phyloP scores from a whole-genome alignment of 1,140 invertebrate genomes.

The Streblospio benedicti region DNA sequence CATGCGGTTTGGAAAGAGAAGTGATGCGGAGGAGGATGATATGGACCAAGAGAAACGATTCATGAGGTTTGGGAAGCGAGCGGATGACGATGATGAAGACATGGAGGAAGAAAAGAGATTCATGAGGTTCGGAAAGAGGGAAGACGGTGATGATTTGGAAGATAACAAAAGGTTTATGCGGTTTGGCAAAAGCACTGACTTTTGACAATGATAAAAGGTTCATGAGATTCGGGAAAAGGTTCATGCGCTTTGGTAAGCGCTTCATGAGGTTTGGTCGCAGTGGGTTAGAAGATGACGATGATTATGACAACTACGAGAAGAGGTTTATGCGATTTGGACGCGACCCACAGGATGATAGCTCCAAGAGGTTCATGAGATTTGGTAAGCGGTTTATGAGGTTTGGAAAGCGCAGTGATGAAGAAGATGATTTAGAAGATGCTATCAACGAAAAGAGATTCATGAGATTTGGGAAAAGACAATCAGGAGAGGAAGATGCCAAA shows the following conservation, averaged over 20 bases:
- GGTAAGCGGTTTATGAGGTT: constrained; percentile 19
- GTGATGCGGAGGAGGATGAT: constrained; percentile 9
- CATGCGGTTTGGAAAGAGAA: constrained; percentile 29
- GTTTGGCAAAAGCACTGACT: constrained; percentile 6
- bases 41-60: constrained; percentile 26
- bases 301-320: no score
- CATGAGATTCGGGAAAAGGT: constrained; percentile 30
- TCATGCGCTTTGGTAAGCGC: constrained; percentile 26
- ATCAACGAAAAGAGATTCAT: constrained; percentile 34
- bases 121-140: constrained; percentile 32
- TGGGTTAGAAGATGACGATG: constrained; percentile 15
- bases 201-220: constrained; percentile 24
- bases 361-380: constrained; percentile 33
- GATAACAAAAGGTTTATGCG: constrained; percentile 12
- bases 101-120: constrained; percentile 27
- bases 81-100: constrained; percentile 2
- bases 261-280: constrained; percentile 36
- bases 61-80: constrained; percentile 29
- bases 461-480: constrained; percentile 20
- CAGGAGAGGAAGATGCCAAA: constrained; percentile 21
- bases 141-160: constrained; percentile 14
- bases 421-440: constrained; percentile 14
- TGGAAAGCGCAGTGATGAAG: constrained; percentile 9
- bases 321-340: constrained; percentile 28
- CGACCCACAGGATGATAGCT: constrained; percentile 15